Conservation (phyloP, 92 coral and sea anemone species). For the Anthopleura xanthogrammica region DNA sequence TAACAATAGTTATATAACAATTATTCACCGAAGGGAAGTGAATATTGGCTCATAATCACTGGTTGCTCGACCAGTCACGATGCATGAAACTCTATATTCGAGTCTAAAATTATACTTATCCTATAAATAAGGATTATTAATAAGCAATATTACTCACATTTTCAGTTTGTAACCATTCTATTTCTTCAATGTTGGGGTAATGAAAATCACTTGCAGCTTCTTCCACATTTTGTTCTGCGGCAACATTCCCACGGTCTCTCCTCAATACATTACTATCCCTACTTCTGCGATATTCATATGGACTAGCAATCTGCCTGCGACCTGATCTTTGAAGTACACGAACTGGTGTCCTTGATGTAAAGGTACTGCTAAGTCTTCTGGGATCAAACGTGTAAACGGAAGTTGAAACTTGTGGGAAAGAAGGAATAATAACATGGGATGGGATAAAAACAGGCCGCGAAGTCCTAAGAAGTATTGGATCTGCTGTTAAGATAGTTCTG, state of each 20-base stretch:
- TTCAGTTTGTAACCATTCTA: conserved; percentile 81
- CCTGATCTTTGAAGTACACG: conserved; percentile 26
- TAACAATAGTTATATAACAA: no score
- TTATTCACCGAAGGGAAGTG: no score
- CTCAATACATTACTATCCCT: background rate
- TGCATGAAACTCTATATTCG: no score
- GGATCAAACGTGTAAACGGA: conserved; percentile 46
- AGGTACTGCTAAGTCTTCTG: conserved; percentile 38
- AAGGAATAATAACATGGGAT: conserved; percentile 31
- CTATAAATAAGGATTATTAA: background rate
- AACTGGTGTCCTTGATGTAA: conserved; percentile 34
- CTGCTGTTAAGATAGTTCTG: conserved; percentile 66
- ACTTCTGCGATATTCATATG: conserved; percentile 19
- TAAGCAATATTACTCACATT: conserved; percentile 49
- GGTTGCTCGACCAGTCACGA: no score
- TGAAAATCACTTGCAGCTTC: conserved; percentile 61
- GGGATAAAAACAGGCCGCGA: conserved; percentile 41
- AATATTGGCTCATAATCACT: no score
- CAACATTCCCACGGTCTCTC: background rate
- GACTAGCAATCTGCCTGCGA: conserved; percentile 22
- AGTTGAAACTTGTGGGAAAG: conserved; percentile 33
- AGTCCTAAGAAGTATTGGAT: conserved; percentile 45
- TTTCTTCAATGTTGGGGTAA: conserved; percentile 69
- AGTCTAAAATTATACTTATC: no score
- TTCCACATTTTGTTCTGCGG: conserved; percentile 1